Percentiles rank a stretch among this genome's conserved stretches.
phyloP scores from a whole-genome alignment of 2,797 vertebrate genomes.

The Anisognathus igniventris region DNA sequence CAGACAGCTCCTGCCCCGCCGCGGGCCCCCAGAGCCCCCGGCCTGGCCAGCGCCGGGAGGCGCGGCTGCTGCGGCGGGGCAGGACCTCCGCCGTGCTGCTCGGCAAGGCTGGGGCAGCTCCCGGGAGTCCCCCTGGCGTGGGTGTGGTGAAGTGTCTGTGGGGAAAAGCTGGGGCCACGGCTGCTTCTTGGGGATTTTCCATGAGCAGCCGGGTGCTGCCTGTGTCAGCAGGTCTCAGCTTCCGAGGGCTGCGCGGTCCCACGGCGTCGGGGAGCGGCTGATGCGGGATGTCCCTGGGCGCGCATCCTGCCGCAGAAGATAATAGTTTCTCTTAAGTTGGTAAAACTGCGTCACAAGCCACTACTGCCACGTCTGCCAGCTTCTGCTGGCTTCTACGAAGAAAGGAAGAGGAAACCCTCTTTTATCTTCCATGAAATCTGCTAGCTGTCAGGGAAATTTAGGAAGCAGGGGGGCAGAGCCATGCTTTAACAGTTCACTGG shows the following conservation, averaged over 20 bases:
- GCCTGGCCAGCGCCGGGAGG: fast-evolving
- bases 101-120: not conserved
- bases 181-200: not conserved
- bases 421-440: not conserved
- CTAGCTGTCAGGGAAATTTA: not conserved
- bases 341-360: not conserved
- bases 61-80: not conserved
- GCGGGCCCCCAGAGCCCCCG: fast-evolving
- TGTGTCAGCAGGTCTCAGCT: not conserved
- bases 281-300: fast-evolving
- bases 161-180: fast-evolving
- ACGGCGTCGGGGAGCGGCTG: fast-evolving
- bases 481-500: not conserved
- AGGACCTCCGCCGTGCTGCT: fast-evolving
- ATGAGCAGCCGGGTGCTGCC: fast-evolving
- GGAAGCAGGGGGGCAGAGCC: not conserved
- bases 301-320: not conserved
- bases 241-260: fast-evolving
- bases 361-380: not conserved
- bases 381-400: not conserved
- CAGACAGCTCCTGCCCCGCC: fast-evolving
- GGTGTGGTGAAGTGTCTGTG: not conserved
- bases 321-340: not conserved
- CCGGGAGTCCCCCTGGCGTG: not conserved
- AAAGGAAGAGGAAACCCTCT: not conserved